Percentiles rank a stretch among this genome's conserved stretches.
These are phyloP conservation scores for Phalanger gymnotis DNA, from an alignment of 2,797 vertebrate species.

Conservation along the genomic window DNA sequence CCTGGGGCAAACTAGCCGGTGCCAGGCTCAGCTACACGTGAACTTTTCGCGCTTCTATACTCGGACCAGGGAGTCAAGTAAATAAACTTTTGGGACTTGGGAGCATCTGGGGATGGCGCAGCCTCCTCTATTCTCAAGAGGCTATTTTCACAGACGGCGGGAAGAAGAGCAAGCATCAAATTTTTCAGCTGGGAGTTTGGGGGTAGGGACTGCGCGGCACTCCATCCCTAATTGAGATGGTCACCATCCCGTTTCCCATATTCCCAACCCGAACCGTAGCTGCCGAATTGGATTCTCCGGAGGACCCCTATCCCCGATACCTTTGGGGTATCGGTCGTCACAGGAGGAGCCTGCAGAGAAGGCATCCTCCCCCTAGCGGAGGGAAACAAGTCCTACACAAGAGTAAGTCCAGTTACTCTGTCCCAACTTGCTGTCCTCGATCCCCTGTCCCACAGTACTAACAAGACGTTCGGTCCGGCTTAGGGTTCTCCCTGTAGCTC, in stretches of 20 bases:
- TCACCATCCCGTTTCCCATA: neutral
- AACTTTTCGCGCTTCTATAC: neutral
- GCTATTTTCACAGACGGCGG: neutral
- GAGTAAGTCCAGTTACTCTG: slow-evolving; percentile 30
- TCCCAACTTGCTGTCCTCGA: neutral
- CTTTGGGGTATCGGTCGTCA: neutral
- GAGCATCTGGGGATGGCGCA: neutral
- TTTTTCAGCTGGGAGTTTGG: neutral
- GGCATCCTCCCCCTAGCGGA: slow-evolving; percentile 71
- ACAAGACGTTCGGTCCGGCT: neutral
- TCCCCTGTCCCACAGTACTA: neutral
- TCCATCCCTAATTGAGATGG: neutral
- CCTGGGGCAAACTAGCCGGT: neutral
- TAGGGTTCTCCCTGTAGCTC: neutral
- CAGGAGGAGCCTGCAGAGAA: neutral
- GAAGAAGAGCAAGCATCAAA: neutral
- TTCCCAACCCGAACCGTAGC: neutral
- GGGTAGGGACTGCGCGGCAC: neutral
- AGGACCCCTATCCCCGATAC: neutral
- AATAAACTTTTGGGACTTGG: neutral
- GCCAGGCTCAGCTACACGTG: no score
- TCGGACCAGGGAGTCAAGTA: neutral
- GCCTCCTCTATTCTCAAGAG: neutral
- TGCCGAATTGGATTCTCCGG: slow-evolving; percentile 13
- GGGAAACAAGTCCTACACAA: neutral